A percentile compares a stretch with the other conserved stretches of the same genome.
Conservation (phyloP, 1,140 invertebrate genomes). For the Atta texana region DNA sequence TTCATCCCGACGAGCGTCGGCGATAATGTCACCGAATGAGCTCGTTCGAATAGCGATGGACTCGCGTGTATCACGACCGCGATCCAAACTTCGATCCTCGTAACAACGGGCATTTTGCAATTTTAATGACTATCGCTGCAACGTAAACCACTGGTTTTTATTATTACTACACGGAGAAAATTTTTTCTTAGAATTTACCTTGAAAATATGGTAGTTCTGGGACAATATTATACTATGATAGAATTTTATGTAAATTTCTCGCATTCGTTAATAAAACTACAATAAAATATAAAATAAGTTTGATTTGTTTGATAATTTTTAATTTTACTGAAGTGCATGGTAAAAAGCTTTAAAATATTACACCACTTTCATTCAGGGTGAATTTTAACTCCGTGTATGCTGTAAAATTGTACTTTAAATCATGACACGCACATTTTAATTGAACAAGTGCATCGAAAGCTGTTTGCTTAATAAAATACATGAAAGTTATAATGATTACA, state of each 20-base stretch:
- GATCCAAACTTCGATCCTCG: conserved; percentile 29
- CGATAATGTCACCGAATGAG: conserved; percentile 49
- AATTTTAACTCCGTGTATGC: no score
- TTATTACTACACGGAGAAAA: neutral
- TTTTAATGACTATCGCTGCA: neutral
- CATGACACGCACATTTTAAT: conserved; percentile 6
- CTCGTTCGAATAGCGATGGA: conserved; percentile 33
- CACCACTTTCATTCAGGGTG: no score
- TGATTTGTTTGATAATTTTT: no score
- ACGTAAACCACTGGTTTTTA: neutral
- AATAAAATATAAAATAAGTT: no score
- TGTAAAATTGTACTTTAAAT: neutral
- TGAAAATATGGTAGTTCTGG: no score
- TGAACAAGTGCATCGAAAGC: neutral
- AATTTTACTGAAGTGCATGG: no score
- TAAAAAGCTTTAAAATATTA: no score
- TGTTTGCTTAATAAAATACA: neutral
- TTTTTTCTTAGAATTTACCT: no score
- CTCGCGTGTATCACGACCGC: conserved; percentile 24
- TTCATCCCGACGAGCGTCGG: conserved; percentile 43
- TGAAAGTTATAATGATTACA: neutral
- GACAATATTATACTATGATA: no score
- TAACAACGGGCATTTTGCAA: neutral
- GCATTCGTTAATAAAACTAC: no score
- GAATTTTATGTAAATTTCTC: no score